Base-by-base conservation (phyloP, 2,888 invertebrate genomes). In the Ischnus inquisitorius region DNA sequence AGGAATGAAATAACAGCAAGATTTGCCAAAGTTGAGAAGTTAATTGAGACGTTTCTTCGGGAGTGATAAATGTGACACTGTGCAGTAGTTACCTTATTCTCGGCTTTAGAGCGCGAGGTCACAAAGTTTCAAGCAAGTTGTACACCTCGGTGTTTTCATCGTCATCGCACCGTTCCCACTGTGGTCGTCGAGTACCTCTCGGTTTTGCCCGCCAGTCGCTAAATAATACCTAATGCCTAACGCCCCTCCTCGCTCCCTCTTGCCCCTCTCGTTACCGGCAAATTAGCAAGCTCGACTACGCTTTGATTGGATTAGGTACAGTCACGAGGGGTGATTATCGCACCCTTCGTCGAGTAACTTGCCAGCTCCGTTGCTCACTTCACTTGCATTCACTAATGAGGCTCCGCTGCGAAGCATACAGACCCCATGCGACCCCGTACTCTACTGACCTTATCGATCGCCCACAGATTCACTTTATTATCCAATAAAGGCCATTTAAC, bases 271-370 rank as follows among this genome's bases (percentile, higher is more conserved):
- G 67, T 83, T 83, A 83, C 79, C 79, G 65, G 76, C 76, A 74
- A 86, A 86, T 85, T 82, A 86, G 82, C 76, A 77, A 82, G 79
- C 79, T 74, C 75, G 77, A 86, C 85, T 86, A 84, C 82, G 76
- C 85, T 68, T 57, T 82, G 83, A 86, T 85, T 82, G 74, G 76
- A 85, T 85, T 82, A 78, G 68, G 69, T 79, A 72, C 82, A 14
- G 72, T 46, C 67, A 76, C 83, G 22, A 48, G 48, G 28, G 62
- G 19, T 75, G 75, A 75, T 69, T 76, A 79, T 79, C 65, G 68
- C 39, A 62, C 60, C 65, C 72, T 51, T 46, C 65, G 77, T 68
- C 65, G 72, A 68, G 68, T 71, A 48, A 78, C 48, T 79, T 83
- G 62, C 28, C 39, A 76, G 48, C 28, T 69, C 10, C 57, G 39